Evolutionary conservation across 1,140 invertebrate genomes (phyloP).

Genomic region (Ditylenchus dipsaci): DNA sequence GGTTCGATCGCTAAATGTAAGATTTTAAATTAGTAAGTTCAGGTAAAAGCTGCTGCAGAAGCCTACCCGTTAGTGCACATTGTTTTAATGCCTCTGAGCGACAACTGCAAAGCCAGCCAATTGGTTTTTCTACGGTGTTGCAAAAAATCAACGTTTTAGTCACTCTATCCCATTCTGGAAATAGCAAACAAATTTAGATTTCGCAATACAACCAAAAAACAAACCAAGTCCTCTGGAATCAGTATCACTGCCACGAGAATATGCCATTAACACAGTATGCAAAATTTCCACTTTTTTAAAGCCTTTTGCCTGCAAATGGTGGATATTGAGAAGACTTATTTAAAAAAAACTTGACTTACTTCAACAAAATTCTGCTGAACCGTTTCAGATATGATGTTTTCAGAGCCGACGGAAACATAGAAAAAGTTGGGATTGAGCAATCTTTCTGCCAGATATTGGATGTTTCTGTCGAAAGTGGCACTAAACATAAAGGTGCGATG

Average conservation of each 20-base stretch:
- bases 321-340: neutral
- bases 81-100: conserved; percentile 3
- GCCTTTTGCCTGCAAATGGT: neutral
- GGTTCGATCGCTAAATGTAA: conserved; percentile 12
- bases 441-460: neutral
- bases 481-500: conserved; percentile 24
- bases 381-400: conserved; percentile 7
- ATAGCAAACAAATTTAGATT: conserved; percentile 1
- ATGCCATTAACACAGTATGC: neutral
- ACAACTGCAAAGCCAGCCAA: conserved; percentile 24
- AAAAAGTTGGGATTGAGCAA: conserved; percentile 23
- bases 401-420: conserved; percentile 2
- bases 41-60: neutral
- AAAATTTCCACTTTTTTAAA: neutral
- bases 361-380: conserved; percentile 21
- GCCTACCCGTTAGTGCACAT: conserved; percentile 14
- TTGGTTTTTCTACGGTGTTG: conserved; percentile 25
- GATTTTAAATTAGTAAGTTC: neutral
- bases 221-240: too few species aligned
- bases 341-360: neutral
- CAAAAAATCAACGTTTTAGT: conserved; percentile 15
- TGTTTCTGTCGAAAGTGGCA: conserved; percentile 18
- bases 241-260: too few species aligned
- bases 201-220: neutral
- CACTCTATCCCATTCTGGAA: conserved; percentile 1